Conservation (phyloP, 2,113 vertebrate species). For the Tachysurus vachellii region DNA sequence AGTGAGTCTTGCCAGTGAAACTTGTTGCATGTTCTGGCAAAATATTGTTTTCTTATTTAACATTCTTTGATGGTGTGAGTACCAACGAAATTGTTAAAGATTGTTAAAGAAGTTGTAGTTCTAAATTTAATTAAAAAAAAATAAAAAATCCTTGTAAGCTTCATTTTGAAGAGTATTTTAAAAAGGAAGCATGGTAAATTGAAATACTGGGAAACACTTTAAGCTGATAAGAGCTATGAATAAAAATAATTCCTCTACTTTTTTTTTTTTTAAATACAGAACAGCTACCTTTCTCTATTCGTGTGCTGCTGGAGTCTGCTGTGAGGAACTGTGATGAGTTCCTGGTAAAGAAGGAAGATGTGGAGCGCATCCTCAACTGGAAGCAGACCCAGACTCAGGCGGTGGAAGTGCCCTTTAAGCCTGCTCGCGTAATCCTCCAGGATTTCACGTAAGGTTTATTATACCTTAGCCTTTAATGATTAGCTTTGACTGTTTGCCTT, state of each 20-base stretch:
- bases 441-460: slow-evolving; percentile 89
- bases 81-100: background rate
- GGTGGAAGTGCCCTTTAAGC: slow-evolving; percentile 94
- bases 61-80: background rate
- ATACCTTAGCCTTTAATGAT: background rate
- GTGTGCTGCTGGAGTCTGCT: slow-evolving; percentile 90
- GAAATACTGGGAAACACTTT: background rate
- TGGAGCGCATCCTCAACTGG: slow-evolving; percentile 95
- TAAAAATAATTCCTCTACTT: background rate
- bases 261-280: slow-evolving; percentile 62
- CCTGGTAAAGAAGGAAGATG: slow-evolving; percentile 85
- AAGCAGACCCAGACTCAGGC: slow-evolving; percentile 80
- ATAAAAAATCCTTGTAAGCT: no score
- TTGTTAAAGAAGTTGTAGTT: background rate
- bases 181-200: background rate
- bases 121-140: background rate
- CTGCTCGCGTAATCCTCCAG: slow-evolving; percentile 93
- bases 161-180: background rate
- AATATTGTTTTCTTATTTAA: background rate
- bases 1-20: background rate
- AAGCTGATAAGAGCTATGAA: background rate
- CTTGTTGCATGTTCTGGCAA: background rate
- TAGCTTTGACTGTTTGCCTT: background rate
- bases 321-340: slow-evolving; percentile 94
- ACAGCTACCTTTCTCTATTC: slow-evolving; percentile 88